Evolutionary conservation across 2,797 vertebrate species (phyloP), one percentile per base, ranked within the genome.

Genomic region (Sparidentex hasta): DNA sequence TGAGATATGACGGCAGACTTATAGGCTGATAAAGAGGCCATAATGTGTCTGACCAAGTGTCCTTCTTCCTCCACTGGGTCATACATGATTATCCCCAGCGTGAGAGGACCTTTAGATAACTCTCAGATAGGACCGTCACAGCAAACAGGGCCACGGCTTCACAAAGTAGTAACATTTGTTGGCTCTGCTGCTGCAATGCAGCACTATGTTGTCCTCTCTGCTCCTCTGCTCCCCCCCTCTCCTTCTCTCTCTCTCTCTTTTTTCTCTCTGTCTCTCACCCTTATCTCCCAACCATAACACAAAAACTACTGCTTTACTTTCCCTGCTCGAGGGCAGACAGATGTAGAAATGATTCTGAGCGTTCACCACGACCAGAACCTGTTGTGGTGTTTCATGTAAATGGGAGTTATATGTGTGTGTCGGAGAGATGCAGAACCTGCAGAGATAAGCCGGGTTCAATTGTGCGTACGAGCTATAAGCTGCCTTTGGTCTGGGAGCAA

Each of bases 151-250:
- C 68, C 84, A 25, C 54, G 27, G 82, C 76, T 82, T 85, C 61
- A 52, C 74, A 80, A 87, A 88, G 66, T 82, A 68, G 65, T 29
- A 76, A 82, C 74, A 82, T 84, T 89, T 75, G 90, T 91, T 74
- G 75, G 80, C 84, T 87, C 68, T 80, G 78, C 84, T 92, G 66
- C 94, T 94, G 94, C 94, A 94, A 89, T 94, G 94, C 94, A 94
- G 90, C 91, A 94, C 77, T 83, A 16, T 87, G 87, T 86, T 81
- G 63, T 90, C 85, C 87, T 88, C 86, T 87, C 86, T 71, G 78
- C 90, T 90, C 77, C 74, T 65, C 57, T 48, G 33, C 84, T 65
- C 73, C 17, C 75, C 46, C 17, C 75, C 46, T 54, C 27, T 46
- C 52, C 56, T 8, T 41, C 8, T 78, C 74, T 77, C 75, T 80